Base-by-base conservation (phyloP, 1,140 invertebrate species). In the Conus betulinus region DNA sequence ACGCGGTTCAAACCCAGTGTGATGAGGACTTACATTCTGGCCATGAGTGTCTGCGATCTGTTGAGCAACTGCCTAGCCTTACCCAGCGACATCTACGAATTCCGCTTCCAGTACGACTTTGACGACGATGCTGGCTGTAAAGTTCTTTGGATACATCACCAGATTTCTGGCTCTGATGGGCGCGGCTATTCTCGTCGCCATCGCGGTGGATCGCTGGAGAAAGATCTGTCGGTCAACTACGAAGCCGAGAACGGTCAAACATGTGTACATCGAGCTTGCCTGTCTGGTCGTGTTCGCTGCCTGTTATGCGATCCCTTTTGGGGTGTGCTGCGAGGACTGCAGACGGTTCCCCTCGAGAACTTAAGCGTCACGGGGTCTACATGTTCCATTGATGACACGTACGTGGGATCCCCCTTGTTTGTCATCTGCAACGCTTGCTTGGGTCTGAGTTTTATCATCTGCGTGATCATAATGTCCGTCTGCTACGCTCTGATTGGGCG, bases 21-120 rank as follows among this genome's bases (percentile, higher is more conserved):
- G 3, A 92, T 92, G 23, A 86, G 91, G 55, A 91, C 87, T 13
- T 94, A 93, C 90, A 92, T 94, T 82, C 84, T 93, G 78, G 87
- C 90, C 23, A 79, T 94, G 81, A 92, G 93, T 4, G 84, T 92
- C 39, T 90, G 92, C 63, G 94, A 94, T 86, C 86, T 94, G 15
- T 57, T 91, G 5, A 91, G 84, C 52, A 94, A 93, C 84, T 15
- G 87, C 5, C 55, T 94, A n/a, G 90, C 91, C 0, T 91, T 94
- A 82, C 94, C 94, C 0, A 92, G 93, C 84, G 92, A 93, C 83
- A 92, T 94, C 17, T 90, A 91, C 63, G 93, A 93, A 67, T 83
- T 93, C 7, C 85, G 89, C 51, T 91, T 91, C 60, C 89, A 88
- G 39, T 90, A 90, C n/a, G 81, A 51, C 15, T 91, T 93, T 60